A percentile compares a stretch with the other conserved stretches of the same genome.
These are phyloP conservation scores for Lochmaea crataegi DNA, from an alignment of 2,888 invertebrate species.

Conservation along the genomic window DNA sequence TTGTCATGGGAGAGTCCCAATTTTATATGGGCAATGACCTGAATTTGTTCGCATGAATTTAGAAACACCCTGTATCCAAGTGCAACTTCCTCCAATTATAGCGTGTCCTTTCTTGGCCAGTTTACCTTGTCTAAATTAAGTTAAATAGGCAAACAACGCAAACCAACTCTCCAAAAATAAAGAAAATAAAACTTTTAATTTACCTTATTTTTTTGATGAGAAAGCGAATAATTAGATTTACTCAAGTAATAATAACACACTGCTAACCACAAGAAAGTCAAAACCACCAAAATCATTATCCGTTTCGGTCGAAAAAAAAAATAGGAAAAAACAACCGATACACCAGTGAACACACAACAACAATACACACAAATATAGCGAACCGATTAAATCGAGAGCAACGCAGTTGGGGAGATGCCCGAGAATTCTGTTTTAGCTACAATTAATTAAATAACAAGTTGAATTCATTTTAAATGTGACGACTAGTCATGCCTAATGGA, in stretches of 20 bases:
- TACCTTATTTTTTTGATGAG: conserved; percentile 9
- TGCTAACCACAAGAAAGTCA: conserved; percentile 33
- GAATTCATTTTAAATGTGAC: background rate
- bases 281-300: conserved; percentile 33
- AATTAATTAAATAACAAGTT: conserved; percentile 5
- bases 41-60: no score
- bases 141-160: background rate
- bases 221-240: conserved; percentile 10
- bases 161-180: background rate
- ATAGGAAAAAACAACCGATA: background rate
- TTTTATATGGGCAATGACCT: no score
- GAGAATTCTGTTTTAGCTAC: conserved; percentile 15
- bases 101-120: background rate
- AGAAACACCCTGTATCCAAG: no score
- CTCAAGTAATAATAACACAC: conserved; percentile 38
- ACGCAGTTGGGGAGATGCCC: conserved; percentile 18
- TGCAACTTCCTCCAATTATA: no score
- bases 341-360: conserved; percentile 14
- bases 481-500: background rate
- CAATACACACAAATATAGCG: conserved; percentile 7
- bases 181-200: background rate
- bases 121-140: background rate
- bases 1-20: no score
- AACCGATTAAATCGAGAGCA: background rate
- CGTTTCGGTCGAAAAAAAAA: conserved; percentile 12